A percentile compares a stretch with the other conserved stretches of the same genome.
phyloP scores from a whole-genome alignment of 2,888 invertebrate species.

The Drosophila flavopinicola region DNA sequence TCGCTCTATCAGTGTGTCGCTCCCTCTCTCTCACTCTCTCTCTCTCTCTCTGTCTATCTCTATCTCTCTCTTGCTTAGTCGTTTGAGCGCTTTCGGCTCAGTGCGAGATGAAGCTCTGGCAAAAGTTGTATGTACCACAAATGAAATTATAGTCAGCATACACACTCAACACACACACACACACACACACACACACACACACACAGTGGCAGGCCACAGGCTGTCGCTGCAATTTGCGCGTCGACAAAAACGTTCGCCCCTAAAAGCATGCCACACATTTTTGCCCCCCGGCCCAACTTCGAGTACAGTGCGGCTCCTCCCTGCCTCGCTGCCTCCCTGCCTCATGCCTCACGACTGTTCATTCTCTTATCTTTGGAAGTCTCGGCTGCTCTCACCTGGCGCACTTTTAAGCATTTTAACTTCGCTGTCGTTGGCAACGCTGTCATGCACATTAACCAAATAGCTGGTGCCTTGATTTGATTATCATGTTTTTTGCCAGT shows the following conservation, averaged over 20 bases:
- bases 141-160: slow-evolving; percentile 72
- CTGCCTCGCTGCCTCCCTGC: neutral
- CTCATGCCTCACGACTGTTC: neutral
- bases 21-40: slow-evolving; percentile 1
- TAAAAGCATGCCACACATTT: slow-evolving; percentile 72
- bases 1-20: slow-evolving; percentile 15
- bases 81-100: slow-evolving; percentile 25
- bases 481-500: slow-evolving; percentile 62
- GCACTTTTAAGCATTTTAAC: slow-evolving; percentile 70
- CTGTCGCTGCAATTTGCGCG: slow-evolving; percentile 74
- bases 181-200: slow-evolving; percentile 2
- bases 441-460: slow-evolving; percentile 74
- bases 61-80: slow-evolving; percentile 10
- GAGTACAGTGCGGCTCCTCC: neutral
- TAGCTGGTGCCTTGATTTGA: slow-evolving; percentile 79
- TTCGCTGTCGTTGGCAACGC: slow-evolving; percentile 32
- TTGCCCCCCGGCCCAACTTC: neutral
- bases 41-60: neutral
- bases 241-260: slow-evolving; percentile 64
- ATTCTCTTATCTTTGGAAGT: slow-evolving; percentile 6
- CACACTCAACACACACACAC: slow-evolving; percentile 13
- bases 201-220: slow-evolving; percentile 54
- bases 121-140: slow-evolving; percentile 77
- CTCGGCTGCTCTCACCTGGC: slow-evolving; percentile 36
- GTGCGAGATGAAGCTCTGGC: slow-evolving; percentile 60